Base-by-base conservation (phyloP, 2,888 invertebrate genomes). In the Deilephila porcellus region DNA sequence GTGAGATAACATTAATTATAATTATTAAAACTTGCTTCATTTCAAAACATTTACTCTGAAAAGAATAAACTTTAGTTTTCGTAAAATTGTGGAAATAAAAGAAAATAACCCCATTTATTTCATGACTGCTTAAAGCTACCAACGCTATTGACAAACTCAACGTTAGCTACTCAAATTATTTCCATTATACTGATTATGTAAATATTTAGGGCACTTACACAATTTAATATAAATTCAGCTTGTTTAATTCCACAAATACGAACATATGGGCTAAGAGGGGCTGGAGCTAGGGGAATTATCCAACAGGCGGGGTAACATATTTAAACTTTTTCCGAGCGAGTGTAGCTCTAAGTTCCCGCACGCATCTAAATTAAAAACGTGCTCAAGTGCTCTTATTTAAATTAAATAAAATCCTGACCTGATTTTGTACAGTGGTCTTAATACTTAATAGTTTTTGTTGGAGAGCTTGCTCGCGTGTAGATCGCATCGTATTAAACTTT, bases 401-500 rank as follows among this genome's bases (percentile, higher is more conserved):
- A 67, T 67, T 14, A 52, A 67, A 52, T 67, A 67, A 67, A 67
- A 25, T 67, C 20, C 25, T 37, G 67, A 45, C 67, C 67, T 67
- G 67, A 52, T 67, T 67, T 52, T 14, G n/a, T 37, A 20, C 63
- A 63, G 19, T 63, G 63, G 63, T 37, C 34, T 67, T 67, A 17
- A 64, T 37, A 37, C 45, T 37, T 45, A 64, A 64, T 37, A 45
- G 52, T 67, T 67, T 67, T 67, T 25, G 67, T 67, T 45, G 37
- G 20, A 67, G 25, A 67, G 67, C 1, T 67, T 4, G 52, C 6
- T 25, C 11, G 25, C 20, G 52, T 25, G 67, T 67, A 67, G 25
- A 67, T 67, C 45, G 45, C 20, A 64, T 64, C 45, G 67, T 52
- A 67, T 67, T 63, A 67, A 52, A 52, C 52, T 67, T 67, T 67